These are phyloP conservation scores for Palythoa grandis DNA, from an alignment of 92 coral and sea anemone species.

Conservation along the genomic window DNA sequence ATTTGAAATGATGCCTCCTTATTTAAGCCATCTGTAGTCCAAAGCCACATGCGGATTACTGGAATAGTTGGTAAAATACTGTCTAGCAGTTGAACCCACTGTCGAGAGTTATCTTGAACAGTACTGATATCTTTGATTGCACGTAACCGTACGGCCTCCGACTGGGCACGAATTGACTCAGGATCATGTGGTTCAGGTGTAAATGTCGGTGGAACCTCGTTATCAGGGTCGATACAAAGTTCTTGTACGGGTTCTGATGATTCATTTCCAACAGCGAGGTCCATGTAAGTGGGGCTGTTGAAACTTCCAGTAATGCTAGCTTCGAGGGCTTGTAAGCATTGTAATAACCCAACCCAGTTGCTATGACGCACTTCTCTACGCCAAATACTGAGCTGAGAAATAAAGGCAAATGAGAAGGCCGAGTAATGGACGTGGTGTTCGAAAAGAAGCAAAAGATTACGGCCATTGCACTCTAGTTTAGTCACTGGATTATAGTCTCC, in stretches of 20 bases:
- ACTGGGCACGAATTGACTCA: constrained; percentile 80
- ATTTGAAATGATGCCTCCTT: constrained; percentile 62
- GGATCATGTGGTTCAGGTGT: constrained; percentile 91
- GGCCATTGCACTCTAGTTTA: constrained; percentile 90
- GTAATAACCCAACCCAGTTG: constrained; percentile 85
- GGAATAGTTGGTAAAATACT: constrained; percentile 89
- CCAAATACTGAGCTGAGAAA: constrained; percentile 87
- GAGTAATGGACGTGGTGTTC: constrained; percentile 89
- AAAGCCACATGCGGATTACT: constrained; percentile 75
- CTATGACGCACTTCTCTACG: constrained; percentile 73
- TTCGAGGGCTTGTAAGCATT: constrained; percentile 82
- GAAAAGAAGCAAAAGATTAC: constrained; percentile 77
- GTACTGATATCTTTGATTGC: constrained; percentile 69
- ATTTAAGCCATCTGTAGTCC: constrained; percentile 51
- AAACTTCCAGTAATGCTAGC: constrained; percentile 70
- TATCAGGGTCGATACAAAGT: constrained; percentile 80
- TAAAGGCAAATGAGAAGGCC: constrained; percentile 89
- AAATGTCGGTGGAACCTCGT: constrained; percentile 80
- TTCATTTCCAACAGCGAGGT: constrained; percentile 69
- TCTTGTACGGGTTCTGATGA: constrained; percentile 49
- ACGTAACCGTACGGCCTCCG: constrained; percentile 79
- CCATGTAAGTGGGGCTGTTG: constrained; percentile 79
- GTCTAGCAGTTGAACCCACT: constrained; percentile 82
- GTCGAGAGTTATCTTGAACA: constrained; percentile 54
- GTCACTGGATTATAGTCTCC: constrained; percentile 54